A percentile compares a stretch with the other conserved stretches of the same genome.
phyloP scores from a whole-genome alignment of 2,797 vertebrate genomes.

The Limosa lapponica region DNA sequence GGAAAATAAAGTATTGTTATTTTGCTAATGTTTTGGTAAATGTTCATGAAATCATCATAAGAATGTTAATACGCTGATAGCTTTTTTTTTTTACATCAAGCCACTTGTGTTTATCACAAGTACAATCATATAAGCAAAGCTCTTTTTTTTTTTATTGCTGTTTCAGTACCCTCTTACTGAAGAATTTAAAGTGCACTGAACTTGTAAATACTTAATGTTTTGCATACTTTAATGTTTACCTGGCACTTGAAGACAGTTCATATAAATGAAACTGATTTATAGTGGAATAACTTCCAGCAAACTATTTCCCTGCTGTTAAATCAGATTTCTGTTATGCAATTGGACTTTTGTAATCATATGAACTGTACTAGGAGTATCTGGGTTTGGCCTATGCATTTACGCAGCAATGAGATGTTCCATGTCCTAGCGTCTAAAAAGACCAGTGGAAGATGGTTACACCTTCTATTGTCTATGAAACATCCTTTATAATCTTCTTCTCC shows the following conservation, averaged over 20 bases:
- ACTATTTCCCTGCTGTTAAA: slow-evolving; percentile 13
- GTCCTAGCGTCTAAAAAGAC: background rate
- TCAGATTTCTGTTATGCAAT: slow-evolving; percentile 46
- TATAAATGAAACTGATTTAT: slow-evolving; percentile 43
- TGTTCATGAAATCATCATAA: background rate
- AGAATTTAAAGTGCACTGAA: slow-evolving; percentile 71
- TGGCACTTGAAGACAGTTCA: slow-evolving; percentile 53
- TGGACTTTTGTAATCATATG: slow-evolving; percentile 42
- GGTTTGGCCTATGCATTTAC: slow-evolving; percentile 58
- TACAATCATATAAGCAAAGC: background rate
- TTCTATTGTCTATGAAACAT: background rate
- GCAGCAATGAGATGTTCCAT: background rate
- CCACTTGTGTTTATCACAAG: slow-evolving; percentile 27
- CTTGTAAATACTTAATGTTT: slow-evolving; percentile 36
- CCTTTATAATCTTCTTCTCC: background rate
- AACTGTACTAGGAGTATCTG: slow-evolving; percentile 30
- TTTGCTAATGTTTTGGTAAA: slow-evolving; percentile 19
- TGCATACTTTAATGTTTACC: slow-evolving; percentile 54
- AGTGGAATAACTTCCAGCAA: slow-evolving; percentile 22
- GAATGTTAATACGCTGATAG: background rate
- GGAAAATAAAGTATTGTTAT: background rate
- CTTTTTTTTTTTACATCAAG: background rate
- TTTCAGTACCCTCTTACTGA: slow-evolving; percentile 20
- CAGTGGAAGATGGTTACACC: background rate
- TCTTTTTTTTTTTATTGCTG: slow-evolving; percentile 53